These are phyloP conservation scores for Nineta flava DNA, from an alignment of 2,888 invertebrate species.

Conservation along the genomic window DNA sequence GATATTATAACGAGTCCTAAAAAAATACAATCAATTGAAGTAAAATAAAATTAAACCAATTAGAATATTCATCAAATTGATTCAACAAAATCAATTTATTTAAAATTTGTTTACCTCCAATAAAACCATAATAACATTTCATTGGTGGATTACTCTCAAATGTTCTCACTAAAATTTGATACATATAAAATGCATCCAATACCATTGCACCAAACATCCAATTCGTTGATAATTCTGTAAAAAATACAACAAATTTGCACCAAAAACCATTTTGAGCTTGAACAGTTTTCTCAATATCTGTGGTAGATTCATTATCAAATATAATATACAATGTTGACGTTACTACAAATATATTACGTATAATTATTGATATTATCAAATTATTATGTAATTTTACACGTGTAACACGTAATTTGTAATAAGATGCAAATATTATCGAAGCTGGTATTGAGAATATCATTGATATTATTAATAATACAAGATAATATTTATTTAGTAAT, in stretches of 20 bases:
- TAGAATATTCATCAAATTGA: background rate
- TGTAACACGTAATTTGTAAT: slow-evolving; percentile 34
- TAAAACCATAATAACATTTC: slow-evolving; percentile 28
- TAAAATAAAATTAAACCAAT: background rate
- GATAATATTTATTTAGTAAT: background rate
- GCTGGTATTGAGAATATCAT: slow-evolving; percentile 40
- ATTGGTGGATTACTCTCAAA: slow-evolving; percentile 40
- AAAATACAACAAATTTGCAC: slow-evolving; percentile 37
- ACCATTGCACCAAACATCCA: slow-evolving; percentile 54
- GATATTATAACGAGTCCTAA: background rate
- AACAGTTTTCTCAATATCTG: background rate
- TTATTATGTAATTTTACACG: slow-evolving; percentile 42
- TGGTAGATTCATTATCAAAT: background rate
- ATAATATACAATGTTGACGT: slow-evolving; percentile 24
- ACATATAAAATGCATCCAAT: slow-evolving; percentile 45
- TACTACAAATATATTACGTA: slow-evolving; percentile 39
- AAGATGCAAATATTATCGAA: slow-evolving; percentile 36
- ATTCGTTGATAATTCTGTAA: slow-evolving; percentile 37
- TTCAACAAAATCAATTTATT: too few relatives aligned
- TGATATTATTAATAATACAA: background rate
- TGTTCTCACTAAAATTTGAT: slow-evolving; percentile 46
- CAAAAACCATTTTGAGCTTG: slow-evolving; percentile 11
- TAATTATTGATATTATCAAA: slow-evolving; percentile 37
- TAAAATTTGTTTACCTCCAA: slow-evolving; percentile 24
- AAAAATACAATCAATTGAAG: background rate